phyloP scores from a whole-genome alignment of 2,113 vertebrate genomes.

The Taxidea taxus region DNA sequence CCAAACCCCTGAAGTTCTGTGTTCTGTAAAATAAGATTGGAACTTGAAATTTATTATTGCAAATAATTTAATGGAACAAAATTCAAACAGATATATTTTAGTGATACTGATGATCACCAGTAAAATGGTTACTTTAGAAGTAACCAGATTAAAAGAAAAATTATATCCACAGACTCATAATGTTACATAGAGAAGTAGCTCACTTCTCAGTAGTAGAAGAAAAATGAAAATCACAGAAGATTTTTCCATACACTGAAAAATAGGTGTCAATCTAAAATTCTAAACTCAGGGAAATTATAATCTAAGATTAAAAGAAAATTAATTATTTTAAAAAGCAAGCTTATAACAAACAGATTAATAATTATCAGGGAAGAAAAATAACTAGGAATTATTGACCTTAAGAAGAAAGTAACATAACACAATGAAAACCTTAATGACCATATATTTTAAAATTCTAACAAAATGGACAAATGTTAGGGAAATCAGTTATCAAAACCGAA shows the following conservation, averaged over 20 bases:
- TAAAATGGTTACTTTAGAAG: not conserved
- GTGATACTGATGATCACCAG: not conserved
- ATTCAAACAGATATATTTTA: not conserved
- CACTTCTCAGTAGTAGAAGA: not conserved
- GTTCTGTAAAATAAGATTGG: not conserved
- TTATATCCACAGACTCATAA: not conserved
- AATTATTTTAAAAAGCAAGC: not conserved
- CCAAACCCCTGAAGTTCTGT: not conserved
- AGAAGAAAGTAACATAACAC: not conserved
- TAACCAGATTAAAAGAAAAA: not conserved
- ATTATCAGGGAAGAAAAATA: not conserved
- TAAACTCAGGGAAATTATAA: not conserved
- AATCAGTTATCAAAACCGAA: not conserved
- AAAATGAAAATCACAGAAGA: not conserved
- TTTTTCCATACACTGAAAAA: not conserved
- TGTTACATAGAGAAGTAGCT: not conserved
- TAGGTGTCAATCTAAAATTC: not conserved
- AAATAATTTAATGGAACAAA: not conserved
- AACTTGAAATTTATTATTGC: not conserved
- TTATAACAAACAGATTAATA: not conserved
- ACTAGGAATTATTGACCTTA: not conserved
- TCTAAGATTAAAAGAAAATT: not conserved
- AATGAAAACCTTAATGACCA: not conserved
- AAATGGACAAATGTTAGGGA: not conserved
- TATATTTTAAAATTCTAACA: not conserved